Base-by-base conservation (phyloP, 1,140 invertebrate species). In the Dermatophagoides farinae region DNA sequence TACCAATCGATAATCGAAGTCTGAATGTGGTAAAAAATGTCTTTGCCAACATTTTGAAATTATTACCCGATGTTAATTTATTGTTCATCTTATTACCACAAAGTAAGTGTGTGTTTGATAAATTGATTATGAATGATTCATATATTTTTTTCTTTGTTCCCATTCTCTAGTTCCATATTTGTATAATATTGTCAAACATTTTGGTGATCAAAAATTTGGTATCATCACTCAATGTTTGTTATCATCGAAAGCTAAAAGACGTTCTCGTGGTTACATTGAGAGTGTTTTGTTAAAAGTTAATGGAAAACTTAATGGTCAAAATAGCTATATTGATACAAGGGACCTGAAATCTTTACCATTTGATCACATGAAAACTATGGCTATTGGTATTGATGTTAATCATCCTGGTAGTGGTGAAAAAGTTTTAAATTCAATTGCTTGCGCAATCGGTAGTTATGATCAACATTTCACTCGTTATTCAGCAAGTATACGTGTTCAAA, bases 261-360 rank as follows among this genome's bases (percentile, higher is more conserved):
- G 10, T 14, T 18, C 1, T 10, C n/a, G 53, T 20, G 53, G 46
- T 38, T 63, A 41, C 38, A 12, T 77, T 25, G 65, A 69, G 0
- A 91, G 91, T 69, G 81, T 92, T 63, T 68, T 89, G 16, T 68
- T 87, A 0, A 91, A 92, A 75, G 77, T 91, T 0, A 84, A 84
- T 68, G 80, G 83, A 0, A 91, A 91, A 70, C 65, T 91, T 23
- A 84, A 85, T 72, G 85, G 86, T 0, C 72, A 79, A 0, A 92
- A 91, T 74, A 84, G 88, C 68, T 72, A 68, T 18, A 66, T 87
- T 22, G 46, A 47, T 23, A 1, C 25, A 14, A 39, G 5, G 1
- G 11, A 1, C 6, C 11, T 55, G 16, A 44, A 25, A 39, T 2
- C 12, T 5, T 44, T 55, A 44, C 53, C 53, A n/a, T 55, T 55